Conservation (phyloP, 1,140 invertebrate species). For the Neuroterus valhalla region DNA sequence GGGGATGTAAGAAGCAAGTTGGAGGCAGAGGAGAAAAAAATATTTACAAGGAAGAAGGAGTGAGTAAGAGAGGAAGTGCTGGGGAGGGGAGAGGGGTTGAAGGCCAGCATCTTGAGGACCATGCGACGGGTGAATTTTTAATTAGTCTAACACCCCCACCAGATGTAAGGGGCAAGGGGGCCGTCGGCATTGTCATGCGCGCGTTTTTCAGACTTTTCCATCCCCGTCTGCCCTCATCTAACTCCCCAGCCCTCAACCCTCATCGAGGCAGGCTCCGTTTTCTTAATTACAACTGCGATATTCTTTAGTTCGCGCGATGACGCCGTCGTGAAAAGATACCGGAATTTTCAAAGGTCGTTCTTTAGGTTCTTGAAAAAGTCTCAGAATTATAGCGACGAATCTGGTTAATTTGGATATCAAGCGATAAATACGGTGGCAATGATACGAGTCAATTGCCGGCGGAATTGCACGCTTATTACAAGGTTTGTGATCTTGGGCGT, state of each 20-base stretch:
- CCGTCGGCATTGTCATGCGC: conserved; percentile 74
- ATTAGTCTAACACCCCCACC: conserved; percentile 67
- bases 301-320: conserved; percentile 75
- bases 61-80: conserved; percentile 49
- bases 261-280: conserved; percentile 65
- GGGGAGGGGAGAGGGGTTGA: conserved; percentile 51
- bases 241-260: conserved; percentile 46
- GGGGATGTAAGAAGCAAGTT: conserved; percentile 20
- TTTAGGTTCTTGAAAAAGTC: neutral
- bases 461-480: neutral
- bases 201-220: conserved; percentile 74
- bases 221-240: conserved; percentile 58
- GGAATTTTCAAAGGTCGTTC: conserved; percentile 52
- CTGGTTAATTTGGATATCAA: neutral
- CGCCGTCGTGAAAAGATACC: conserved; percentile 72
- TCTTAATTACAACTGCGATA: conserved; percentile 75
- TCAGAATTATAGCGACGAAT: conserved; percentile 12
- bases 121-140: conserved; percentile 67
- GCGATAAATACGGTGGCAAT: neutral
- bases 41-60: conserved; percentile 22
- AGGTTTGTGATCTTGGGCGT: too few species aligned
- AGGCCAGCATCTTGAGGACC: conserved; percentile 64
- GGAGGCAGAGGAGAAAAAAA: conserved; percentile 35
- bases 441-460: conserved; percentile 4
- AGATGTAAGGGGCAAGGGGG: conserved; percentile 49